Evolutionary conservation across 64 coral and sea anemone genomes (phyloP).

Genomic region (Exaiptasia diaphana): DNA sequence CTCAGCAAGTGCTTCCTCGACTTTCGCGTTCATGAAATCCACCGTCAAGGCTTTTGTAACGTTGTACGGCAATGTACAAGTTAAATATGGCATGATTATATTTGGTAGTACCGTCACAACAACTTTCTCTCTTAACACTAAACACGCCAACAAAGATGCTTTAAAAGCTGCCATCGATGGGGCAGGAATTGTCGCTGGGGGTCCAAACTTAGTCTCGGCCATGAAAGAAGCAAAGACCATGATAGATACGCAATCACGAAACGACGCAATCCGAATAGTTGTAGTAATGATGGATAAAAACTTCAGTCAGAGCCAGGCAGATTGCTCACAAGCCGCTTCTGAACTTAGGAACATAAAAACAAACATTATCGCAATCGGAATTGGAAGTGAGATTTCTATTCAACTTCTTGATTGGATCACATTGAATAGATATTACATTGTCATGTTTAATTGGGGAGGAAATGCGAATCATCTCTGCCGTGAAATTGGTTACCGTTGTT

Average conservation of each 20-base stretch:
- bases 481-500: background rate
- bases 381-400: background rate
- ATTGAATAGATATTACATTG: slow-evolving; percentile 17
- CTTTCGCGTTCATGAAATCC: background rate
- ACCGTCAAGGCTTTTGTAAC: background rate
- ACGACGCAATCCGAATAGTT: background rate
- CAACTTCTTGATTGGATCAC: slow-evolving; percentile 1
- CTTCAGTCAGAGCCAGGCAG: background rate
- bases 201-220: background rate
- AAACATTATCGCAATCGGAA: background rate
- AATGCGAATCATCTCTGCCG: background rate
- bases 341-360: background rate
- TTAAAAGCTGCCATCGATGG: background rate
- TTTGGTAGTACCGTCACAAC: background rate
- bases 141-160: background rate
- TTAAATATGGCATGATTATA: background rate
- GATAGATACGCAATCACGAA: background rate
- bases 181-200: background rate
- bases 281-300: background rate
- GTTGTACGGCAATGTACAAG: background rate
- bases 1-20: background rate
- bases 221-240: background rate
- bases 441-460: background rate
- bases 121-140: background rate
- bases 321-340: background rate